Base-by-base conservation (phyloP, 1,140 invertebrate species). In the Kradibia gibbosae region DNA sequence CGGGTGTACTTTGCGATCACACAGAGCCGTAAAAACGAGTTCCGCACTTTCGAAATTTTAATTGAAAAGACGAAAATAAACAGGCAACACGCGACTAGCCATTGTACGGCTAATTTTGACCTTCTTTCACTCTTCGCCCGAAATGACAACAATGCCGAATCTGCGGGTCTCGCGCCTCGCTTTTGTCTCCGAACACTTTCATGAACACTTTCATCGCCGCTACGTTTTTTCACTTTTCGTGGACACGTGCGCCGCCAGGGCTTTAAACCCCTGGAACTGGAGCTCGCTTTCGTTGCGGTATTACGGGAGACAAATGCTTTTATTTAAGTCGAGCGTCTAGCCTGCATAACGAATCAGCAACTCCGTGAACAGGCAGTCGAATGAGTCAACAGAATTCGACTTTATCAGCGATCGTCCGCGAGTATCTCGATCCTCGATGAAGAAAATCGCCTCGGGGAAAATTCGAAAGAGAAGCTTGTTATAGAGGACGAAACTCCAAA, bases 61-160 rank as follows among this genome's bases (percentile, higher is more conserved):
- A 73, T 73, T 73, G 71, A 73, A 73, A 73, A 73, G 71, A 7
- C 15, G 45, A 73, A 36, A 55, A 55, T 53, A 73, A 73, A 73
- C 28, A 73, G 71, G 25, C 45, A 34, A 31, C 71, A 73, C 71
- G 48, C 48, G 71, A 73, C 42, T 20, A 17, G 28, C 45, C 22
- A 53, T 73, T 55, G 71, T 73, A 11, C 42, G 28, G 17, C 45
- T 53, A 73, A 73, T 73, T 73, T 73, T 20, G 48, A 1, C 71
- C n/a, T 53, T 72, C 45, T 48, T 53, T 50, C n/a, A 50, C 45
- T 73, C 71, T 34, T 73, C 71, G 25, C 42, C n/a, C 42, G n/a
- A 73, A 50, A 73, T 10, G 28, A 73, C 45, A 73, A 73, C 48
- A 50, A 73, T 34, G 17, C 71, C 70, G 70, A 70, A 65, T 65